Percentiles rank a stretch among this genome's conserved stretches.
These are phyloP conservation scores for Pangasius djambal DNA, from an alignment of 2,797 vertebrate genomes.

Conservation along the genomic window DNA sequence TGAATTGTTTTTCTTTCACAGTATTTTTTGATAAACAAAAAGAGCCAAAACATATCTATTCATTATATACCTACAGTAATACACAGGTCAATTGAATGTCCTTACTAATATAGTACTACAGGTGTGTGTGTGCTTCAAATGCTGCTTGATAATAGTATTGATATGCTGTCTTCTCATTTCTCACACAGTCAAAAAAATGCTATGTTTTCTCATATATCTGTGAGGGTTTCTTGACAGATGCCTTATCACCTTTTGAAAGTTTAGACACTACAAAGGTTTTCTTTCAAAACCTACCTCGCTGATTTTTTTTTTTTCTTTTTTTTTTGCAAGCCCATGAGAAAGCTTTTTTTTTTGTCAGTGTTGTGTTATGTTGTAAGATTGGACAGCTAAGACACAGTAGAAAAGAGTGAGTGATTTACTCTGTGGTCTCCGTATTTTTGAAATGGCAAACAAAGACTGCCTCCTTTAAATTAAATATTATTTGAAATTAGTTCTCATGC, in stretches of 20 bases:
- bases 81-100: not conserved
- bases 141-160: conserved; percentile 26
- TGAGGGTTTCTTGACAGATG: conserved; percentile 30
- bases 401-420: not conserved
- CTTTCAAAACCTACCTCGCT: conserved; percentile 31
- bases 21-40: not conserved
- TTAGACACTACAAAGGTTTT: conserved; percentile 34
- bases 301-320: conserved; percentile 12
- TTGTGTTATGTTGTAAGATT: conserved; percentile 22
- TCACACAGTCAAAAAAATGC: conserved; percentile 29
- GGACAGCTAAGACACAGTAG: not conserved
- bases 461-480: conserved; percentile 8
- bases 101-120: not conserved
- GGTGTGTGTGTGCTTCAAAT: conserved; percentile 11
- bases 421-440: not conserved
- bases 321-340: conserved; percentile 1
- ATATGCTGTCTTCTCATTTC: conserved; percentile 32
- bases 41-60: not conserved
- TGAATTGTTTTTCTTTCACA: not conserved
- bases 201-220: conserved; percentile 36
- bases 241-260: conserved; percentile 32
- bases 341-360: conserved; percentile 29
- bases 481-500: not conserved
- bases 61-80: not conserved
- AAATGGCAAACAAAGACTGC: not conserved